Conservation (phyloP, 1,140 invertebrate species). For the Helicoverpa zea region DNA sequence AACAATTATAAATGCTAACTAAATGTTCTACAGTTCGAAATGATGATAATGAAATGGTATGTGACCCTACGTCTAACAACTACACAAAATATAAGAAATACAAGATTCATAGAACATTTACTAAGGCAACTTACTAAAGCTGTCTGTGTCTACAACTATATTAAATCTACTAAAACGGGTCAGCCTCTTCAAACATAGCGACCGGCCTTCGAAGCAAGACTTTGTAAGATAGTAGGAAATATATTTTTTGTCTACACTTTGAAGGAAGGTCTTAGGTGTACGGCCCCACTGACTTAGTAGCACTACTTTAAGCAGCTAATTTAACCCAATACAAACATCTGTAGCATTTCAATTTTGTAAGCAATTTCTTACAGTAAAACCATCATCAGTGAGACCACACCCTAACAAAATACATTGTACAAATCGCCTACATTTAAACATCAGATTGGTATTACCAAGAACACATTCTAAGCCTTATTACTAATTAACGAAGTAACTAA, state of each 20-base stretch:
- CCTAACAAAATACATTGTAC: slow-evolving; percentile 12
- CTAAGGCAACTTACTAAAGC: slow-evolving; percentile 60
- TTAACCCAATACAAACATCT: no score
- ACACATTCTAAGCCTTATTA: no score
- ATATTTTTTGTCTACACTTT: background rate
- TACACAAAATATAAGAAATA: slow-evolving; percentile 39
- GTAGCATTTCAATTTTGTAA: no score
- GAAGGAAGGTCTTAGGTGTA: slow-evolving; percentile 22
- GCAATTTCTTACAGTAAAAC: no score
- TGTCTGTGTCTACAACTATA: slow-evolving; percentile 47
- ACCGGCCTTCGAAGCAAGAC: slow-evolving; percentile 23
- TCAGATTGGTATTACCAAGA: background rate
- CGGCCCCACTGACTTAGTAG: background rate
- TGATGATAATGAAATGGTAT: background rate
- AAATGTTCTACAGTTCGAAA: background rate
- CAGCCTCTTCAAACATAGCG: slow-evolving; percentile 50
- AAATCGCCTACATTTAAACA: slow-evolving; percentile 3
- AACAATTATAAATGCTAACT: background rate
- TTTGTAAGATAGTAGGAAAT: background rate
- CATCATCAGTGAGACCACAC: background rate
- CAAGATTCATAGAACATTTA: slow-evolving; percentile 41
- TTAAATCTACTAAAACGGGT: slow-evolving; percentile 32
- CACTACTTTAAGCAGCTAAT: no score
- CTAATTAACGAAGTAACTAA: no score
- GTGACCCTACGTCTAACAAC: slow-evolving; percentile 23